phyloP scores from a whole-genome alignment of 1,140 invertebrate genomes.

The Bombus haemorrhoidalis region DNA sequence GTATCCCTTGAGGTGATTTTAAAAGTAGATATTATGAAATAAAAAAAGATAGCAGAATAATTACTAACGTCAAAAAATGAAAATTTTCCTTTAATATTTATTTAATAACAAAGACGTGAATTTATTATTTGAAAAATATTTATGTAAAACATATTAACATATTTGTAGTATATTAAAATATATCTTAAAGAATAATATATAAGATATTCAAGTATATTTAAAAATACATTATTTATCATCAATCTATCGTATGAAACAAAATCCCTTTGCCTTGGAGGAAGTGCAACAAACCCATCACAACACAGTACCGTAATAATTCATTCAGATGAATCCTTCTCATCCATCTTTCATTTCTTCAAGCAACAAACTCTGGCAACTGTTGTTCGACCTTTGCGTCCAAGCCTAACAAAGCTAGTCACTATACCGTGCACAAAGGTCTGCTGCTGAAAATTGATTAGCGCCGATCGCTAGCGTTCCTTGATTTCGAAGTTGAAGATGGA shows the following conservation, averaged over 20 bases:
- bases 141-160: no score
- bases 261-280: background rate
- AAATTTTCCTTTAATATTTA: no score
- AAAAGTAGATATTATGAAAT: no score
- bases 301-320: background rate
- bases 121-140: no score
- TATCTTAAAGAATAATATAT: no score
- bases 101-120: no score
- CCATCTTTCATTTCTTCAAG: background rate
- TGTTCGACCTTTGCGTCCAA: background rate
- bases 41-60: no score
- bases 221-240: background rate
- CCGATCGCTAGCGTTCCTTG: background rate
- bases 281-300: background rate
- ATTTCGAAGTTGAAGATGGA: background rate
- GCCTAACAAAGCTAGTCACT: background rate
- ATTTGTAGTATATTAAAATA: no score
- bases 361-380: background rate
- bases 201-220: background rate
- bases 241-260: background rate
- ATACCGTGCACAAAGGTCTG: background rate
- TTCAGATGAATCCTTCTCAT: background rate
- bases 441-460: constrained; percentile 18
- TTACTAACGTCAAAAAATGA: no score
- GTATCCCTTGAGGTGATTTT: no score